These are phyloP conservation scores for Clarias pachynema DNA, from an alignment of 2,797 vertebrate genomes.

Conservation along the genomic window DNA sequence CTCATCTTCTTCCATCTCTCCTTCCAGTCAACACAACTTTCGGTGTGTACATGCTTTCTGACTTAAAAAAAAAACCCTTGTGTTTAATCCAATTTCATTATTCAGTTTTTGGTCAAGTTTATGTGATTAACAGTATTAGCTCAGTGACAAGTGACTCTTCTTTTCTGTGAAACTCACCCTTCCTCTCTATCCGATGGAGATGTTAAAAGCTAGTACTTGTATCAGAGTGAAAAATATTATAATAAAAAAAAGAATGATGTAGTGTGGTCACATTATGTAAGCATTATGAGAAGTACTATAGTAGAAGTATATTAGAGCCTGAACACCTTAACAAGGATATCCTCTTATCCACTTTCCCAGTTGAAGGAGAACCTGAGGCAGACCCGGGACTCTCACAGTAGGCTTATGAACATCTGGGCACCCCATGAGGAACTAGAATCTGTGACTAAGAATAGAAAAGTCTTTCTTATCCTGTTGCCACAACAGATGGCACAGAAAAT, in stretches of 20 bases:
- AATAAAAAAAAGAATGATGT: neutral
- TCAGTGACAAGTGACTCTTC: conserved; percentile 1
- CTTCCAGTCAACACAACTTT: conserved; percentile 15
- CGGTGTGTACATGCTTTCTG: conserved; percentile 6
- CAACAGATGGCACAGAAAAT: neutral
- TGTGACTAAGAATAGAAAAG: neutral
- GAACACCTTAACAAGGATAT: neutral
- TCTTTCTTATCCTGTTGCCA: neutral
- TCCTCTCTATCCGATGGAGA: neutral
- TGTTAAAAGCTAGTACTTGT: neutral
- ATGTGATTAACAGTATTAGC: conserved; percentile 29
- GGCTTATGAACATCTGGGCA: neutral
- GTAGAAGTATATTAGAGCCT: neutral
- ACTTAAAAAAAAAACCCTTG: neutral
- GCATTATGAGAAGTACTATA: neutral
- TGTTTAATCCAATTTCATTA: conserved; percentile 43
- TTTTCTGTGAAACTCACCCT: neutral
- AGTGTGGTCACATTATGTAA: neutral
- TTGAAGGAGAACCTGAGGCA: neutral
- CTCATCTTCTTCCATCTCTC: neutral
- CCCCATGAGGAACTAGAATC: neutral
- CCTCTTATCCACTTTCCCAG: neutral
- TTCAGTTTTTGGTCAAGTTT: conserved; percentile 28
- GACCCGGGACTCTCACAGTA: neutral
- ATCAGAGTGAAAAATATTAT: neutral